These are phyloP conservation scores for Octopus sinensis DNA, from an alignment of 1,140 invertebrate genomes.

Conservation along the genomic window DNA sequence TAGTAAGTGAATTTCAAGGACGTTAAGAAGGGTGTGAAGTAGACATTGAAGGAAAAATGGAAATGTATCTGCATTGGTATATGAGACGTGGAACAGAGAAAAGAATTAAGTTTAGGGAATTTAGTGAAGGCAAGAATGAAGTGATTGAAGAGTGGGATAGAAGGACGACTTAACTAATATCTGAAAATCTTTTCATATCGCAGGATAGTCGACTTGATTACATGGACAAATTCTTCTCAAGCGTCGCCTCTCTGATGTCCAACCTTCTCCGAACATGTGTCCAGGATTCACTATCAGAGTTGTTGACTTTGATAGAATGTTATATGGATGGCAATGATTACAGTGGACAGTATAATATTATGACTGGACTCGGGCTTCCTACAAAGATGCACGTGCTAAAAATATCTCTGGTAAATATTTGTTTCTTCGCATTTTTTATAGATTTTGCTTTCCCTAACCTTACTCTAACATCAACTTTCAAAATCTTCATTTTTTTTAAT, in stretches of 20 bases:
- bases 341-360: conserved; percentile 40
- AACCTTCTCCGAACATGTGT: conserved; percentile 72
- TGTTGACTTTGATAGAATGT: conserved; percentile 67
- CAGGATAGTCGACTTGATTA: conserved; percentile 44
- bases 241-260: conserved; percentile 73
- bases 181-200: neutral
- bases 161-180: neutral
- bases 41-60: too few relatives aligned
- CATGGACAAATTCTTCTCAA: conserved; percentile 67
- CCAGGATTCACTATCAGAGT: conserved; percentile 71
- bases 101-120: too few relatives aligned
- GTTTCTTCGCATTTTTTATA: neutral
- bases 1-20: too few relatives aligned
- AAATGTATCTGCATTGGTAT: too few relatives aligned
- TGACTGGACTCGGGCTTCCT: too few relatives aligned
- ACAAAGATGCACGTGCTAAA: neutral
- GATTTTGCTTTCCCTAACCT: conserved; percentile 10
- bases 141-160: neutral
- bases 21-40: too few relatives aligned
- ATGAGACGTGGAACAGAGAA: too few relatives aligned
- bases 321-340: conserved; percentile 60
- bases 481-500: too few relatives aligned
- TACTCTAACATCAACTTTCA: too few relatives aligned
- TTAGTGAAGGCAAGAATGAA: neutral
- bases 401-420: neutral